Evolutionary conservation across 1,140 invertebrate species (phyloP).

Genomic region (Oppia nitens): DNA sequence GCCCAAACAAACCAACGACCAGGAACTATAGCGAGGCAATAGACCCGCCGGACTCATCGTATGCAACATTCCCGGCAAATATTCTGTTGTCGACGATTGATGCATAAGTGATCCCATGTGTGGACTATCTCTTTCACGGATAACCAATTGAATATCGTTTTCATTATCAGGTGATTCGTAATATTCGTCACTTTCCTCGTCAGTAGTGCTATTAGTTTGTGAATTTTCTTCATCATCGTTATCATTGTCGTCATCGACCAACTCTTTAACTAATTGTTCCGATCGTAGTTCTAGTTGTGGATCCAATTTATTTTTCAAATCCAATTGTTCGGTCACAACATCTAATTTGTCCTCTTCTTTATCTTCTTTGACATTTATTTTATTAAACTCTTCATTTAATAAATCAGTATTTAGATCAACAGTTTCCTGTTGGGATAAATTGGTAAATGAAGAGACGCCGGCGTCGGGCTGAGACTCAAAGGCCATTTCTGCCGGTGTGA

Average conservation of each 20-base stretch:
- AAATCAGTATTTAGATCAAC: neutral
- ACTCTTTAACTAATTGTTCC: neutral
- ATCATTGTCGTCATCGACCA: neutral
- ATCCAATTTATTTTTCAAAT: neutral
- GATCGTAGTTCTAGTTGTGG: neutral
- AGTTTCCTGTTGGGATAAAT: neutral
- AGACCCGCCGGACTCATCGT: constrained; percentile 52
- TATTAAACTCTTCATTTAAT: neutral
- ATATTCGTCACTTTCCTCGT: constrained; percentile 5
- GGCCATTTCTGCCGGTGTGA: neutral
- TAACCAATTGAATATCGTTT: constrained; percentile 8
- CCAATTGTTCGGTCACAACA: neutral
- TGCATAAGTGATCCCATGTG: constrained; percentile 13
- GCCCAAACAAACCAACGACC: constrained; percentile 77
- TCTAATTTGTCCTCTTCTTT: neutral
- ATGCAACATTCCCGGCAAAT: constrained; percentile 75
- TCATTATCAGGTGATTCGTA: neutral
- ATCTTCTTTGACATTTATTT: too few relatives aligned
- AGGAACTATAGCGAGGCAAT: constrained; percentile 76
- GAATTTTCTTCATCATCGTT: neutral
- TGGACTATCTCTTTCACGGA: neutral
- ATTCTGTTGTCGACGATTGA: constrained; percentile 67
- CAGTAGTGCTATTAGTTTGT: neutral
- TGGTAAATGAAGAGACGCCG: neutral
- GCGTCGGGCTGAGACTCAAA: constrained; percentile 9